Conservation (phyloP, 2,888 invertebrate species). For the Archips xylosteana region DNA sequence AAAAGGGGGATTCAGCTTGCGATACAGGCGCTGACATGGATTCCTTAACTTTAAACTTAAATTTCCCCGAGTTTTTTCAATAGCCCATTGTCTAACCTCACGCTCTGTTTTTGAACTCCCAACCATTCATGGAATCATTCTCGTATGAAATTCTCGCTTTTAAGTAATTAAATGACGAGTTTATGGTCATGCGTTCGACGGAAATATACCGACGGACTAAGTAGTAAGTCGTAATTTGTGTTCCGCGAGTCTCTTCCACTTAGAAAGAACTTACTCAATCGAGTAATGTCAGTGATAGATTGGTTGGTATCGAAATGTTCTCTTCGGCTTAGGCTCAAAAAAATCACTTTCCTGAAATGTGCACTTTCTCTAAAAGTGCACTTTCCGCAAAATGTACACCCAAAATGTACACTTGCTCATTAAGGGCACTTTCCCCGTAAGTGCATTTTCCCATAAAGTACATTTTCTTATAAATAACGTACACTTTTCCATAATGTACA, state of each 20-base stretch:
- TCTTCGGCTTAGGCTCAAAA: too few relatives aligned
- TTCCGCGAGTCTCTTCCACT: conserved; percentile 11
- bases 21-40: background rate
- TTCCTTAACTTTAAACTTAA: conserved; percentile 43
- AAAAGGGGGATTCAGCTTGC: background rate
- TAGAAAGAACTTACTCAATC: conserved; percentile 19
- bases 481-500: too few relatives aligned
- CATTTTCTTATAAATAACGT: too few relatives aligned
- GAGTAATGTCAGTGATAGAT: conserved; percentile 1
- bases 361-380: too few relatives aligned
- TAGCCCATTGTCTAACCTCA: conserved; percentile 65
- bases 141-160: conserved; percentile 47
- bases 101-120: conserved; percentile 58
- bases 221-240: conserved; percentile 18
- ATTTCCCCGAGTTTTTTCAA: conserved; percentile 68
- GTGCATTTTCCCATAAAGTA: too few relatives aligned
- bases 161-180: conserved; percentile 49
- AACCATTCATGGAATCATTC: conserved; percentile 64
- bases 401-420: too few relatives aligned
- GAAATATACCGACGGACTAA: conserved; percentile 40
- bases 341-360: too few relatives aligned
- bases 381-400: too few relatives aligned
- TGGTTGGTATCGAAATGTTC: background rate
- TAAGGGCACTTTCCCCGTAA: too few relatives aligned
- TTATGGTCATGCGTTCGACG: conserved; percentile 44